Evolutionary conservation across 2,113 vertebrate genomes (phyloP).

Genomic region (Forbesichthys papilliferus): DNA sequence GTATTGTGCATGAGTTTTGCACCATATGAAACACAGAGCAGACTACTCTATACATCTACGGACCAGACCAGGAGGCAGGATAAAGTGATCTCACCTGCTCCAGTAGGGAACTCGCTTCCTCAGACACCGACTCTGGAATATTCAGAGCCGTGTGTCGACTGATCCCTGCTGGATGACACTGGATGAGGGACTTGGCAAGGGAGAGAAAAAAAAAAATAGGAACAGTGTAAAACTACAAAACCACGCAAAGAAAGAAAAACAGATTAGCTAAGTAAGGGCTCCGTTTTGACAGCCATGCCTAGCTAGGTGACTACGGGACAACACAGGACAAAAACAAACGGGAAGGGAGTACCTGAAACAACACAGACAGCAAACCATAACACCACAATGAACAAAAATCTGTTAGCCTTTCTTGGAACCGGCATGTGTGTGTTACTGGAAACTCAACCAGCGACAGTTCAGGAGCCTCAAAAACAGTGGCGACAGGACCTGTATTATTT

Average conservation of each 20-base stretch:
- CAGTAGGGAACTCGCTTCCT: conserved; percentile 91
- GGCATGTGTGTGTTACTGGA: not conserved
- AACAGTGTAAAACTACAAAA: not conserved
- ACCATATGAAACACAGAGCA: too few species aligned
- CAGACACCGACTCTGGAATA: conserved; percentile 90
- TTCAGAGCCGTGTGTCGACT: conserved; percentile 89
- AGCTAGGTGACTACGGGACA: not conserved
- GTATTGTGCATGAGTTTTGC: too few species aligned
- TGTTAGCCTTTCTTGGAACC: not conserved
- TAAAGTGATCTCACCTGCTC: conserved; percentile 82
- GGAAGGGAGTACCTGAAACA: conserved; percentile 2
- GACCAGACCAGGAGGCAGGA: not conserved
- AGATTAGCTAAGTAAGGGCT: not conserved
- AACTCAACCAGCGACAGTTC: too few species aligned
- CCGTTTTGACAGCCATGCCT: not conserved
- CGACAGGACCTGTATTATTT: too few species aligned
- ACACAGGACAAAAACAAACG: not conserved
- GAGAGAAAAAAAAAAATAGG: conserved; percentile 33
- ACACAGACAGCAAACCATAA: not conserved
- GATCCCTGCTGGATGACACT: conserved; percentile 94
- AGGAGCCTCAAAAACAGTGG: too few species aligned
- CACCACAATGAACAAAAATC: not conserved
- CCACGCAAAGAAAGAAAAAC: not conserved
- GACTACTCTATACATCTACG: not conserved
- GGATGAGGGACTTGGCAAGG: conserved; percentile 77